Evolutionary conservation across 2,113 vertebrate species (phyloP), one percentile per base, ranked within the genome.

Genomic region (Ptilorrhoa leucosticta): DNA sequence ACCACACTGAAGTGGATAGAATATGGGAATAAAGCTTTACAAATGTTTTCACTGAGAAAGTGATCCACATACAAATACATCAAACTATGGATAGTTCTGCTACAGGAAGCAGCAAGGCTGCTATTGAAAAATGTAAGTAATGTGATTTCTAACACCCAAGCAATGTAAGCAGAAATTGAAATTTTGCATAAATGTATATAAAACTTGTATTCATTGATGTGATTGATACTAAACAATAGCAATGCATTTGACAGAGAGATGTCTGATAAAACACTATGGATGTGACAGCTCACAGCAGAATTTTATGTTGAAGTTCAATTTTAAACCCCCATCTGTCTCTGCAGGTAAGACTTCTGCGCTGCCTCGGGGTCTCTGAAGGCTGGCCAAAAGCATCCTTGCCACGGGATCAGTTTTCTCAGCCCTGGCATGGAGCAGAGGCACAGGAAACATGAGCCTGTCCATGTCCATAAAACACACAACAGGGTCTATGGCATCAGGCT

Each of bases 201-300:
- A 90, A 95, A 63, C 53, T 50, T 83, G 56, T 81, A 66, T 75
- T 83, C 61, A 35, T 89, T 56, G 53, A 44, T 30, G 40, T 94
- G 89, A 94, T 78, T 88, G 80, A 78, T 95, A 89, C 58, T 93
- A 94, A 90, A 95, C 86, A 94, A 73, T 69, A 89, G 68, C 80
- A 83, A 51, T 63, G 42, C 10, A 11, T 78, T 81, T 93, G 89
- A 81, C 64, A 78, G 79, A 85, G 83, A 58, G 31, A 56, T 63
- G 56, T 56, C 35, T 63, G 61, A 92, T 84, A 51, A 71, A 95
- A 77, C 16, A 89, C 56, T 30, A 26, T 3, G 2, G 42, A 86
- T 33, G 51, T 63, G 76, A 89, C 76, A 92, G 66, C 40, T 93
- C 61, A 45, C 63, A 21, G 68, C n/a, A 83, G 48, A 63, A 63